Conservation (phyloP, 2,113 vertebrate species). For the Odocoileus virginianus region DNA sequence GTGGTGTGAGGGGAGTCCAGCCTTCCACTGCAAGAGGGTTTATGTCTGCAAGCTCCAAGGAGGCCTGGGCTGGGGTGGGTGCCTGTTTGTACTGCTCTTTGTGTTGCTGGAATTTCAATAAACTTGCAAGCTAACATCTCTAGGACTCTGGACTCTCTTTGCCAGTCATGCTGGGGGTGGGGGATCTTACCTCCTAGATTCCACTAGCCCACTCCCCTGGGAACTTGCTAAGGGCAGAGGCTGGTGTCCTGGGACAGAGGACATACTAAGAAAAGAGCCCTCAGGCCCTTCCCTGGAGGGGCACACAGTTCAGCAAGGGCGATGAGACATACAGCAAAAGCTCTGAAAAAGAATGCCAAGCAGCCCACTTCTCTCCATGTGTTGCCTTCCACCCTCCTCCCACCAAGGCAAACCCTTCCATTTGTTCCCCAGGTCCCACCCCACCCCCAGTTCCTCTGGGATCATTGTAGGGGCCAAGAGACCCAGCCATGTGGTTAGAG, state of each 20-base stretch:
- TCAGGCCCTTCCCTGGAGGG: not conserved
- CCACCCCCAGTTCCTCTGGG: not conserved
- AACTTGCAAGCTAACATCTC: conserved; percentile 52
- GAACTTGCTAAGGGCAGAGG: not conserved
- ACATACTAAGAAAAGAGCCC: not conserved
- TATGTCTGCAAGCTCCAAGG: not conserved
- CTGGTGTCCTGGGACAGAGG: not conserved
- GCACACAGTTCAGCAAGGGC: not conserved
- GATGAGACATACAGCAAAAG: not conserved
- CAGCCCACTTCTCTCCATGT: not conserved
- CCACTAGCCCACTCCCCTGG: not conserved
- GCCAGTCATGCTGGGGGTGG: not conserved
- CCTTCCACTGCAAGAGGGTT: not conserved
- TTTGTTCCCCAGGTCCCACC: not conserved
- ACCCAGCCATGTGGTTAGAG: not conserved
- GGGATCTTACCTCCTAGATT: not conserved
- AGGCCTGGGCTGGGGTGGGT: not conserved
- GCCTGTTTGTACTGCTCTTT: conserved; percentile 34
- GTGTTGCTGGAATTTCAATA: conserved; percentile 64
- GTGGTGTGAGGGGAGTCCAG: not conserved
- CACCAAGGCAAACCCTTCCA: not conserved
- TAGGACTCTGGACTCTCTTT: conserved; percentile 1
- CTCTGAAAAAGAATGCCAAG: not conserved
- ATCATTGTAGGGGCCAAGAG: not conserved
- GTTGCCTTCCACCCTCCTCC: not conserved